phyloP scores from a whole-genome alignment of 2,888 invertebrate species.

The Amphimallon solstitiale region DNA sequence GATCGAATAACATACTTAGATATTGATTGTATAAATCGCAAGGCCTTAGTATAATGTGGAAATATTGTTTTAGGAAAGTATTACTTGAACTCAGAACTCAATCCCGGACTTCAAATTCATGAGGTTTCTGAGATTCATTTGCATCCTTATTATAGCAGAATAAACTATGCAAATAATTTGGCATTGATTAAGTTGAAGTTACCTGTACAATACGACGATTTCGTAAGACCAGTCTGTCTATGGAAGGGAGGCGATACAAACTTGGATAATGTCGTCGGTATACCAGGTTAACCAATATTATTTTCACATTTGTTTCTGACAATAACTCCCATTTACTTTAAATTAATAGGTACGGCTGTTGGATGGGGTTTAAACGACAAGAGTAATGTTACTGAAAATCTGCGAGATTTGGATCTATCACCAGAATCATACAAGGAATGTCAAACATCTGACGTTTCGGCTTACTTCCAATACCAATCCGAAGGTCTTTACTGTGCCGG shows the following conservation, averaged over 20 bases:
- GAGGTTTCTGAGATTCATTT: neutral
- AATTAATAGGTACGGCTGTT: slow-evolving; percentile 43
- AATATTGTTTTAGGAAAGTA: slow-evolving; percentile 56
- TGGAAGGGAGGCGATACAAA: slow-evolving; percentile 62
- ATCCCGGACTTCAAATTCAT: neutral
- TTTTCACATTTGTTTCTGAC: neutral
- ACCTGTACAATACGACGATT: slow-evolving; percentile 63
- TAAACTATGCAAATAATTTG: slow-evolving; percentile 64
- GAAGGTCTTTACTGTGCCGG: slow-evolving; percentile 16
- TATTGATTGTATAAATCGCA: no score
- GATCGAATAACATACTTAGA: no score
- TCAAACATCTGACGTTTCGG: neutral
- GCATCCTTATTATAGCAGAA: slow-evolving; percentile 20
- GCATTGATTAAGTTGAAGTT: slow-evolving; percentile 66
- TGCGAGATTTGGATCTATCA: neutral
- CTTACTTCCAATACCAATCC: slow-evolving; percentile 17
- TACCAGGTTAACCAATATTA: slow-evolving; percentile 26
- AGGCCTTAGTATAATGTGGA: no score
- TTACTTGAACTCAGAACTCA: slow-evolving; percentile 2
- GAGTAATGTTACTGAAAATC: slow-evolving; percentile 68
- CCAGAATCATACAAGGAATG: neutral
- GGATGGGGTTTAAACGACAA: slow-evolving; percentile 69
- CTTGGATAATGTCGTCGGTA: slow-evolving; percentile 28
- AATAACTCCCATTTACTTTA: neutral
- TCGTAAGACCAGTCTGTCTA: slow-evolving; percentile 69